These are phyloP conservation scores for Aplidium turbinatum DNA, from an alignment of 23 tunicate genomes.

Conservation along the genomic window DNA sequence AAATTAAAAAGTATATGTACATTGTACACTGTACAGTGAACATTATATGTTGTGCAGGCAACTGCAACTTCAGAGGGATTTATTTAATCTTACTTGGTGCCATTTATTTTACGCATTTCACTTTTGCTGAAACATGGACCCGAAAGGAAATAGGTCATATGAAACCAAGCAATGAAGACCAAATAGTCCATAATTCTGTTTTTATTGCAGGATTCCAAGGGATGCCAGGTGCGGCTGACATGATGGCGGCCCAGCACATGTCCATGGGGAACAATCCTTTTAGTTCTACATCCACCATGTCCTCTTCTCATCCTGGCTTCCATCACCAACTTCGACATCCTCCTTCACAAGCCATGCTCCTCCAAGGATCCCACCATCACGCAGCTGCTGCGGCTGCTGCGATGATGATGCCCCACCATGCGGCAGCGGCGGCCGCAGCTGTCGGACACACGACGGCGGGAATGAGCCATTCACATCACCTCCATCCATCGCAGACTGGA, in stretches of 20 bases:
- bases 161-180: too few relatives aligned
- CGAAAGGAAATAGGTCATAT: too few relatives aligned
- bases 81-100: too few relatives aligned
- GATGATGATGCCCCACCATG: constrained; percentile 98
- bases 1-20: too few relatives aligned
- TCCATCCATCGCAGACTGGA: constrained; percentile 63
- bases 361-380: constrained; percentile 71
- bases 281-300: constrained; percentile 71
- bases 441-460: constrained; percentile 72
- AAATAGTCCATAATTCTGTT: too few relatives aligned
- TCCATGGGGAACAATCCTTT: constrained; percentile 68
- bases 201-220: constrained; percentile 51
- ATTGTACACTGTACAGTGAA: too few relatives aligned
- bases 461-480: constrained; percentile 69
- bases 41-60: too few relatives aligned
- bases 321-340: constrained; percentile 86
- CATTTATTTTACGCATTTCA: too few relatives aligned
- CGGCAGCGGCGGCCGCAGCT: constrained; percentile 74
- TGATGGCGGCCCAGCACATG: constrained; percentile 74
- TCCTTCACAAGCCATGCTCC: constrained; percentile 84
- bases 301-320: constrained; percentile 67
- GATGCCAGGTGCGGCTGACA: constrained; percentile 80
- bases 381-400: constrained; percentile 95
- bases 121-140: too few relatives aligned
- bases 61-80: too few relatives aligned